These are phyloP conservation scores for Drosophila rubida DNA, from an alignment of 2,888 invertebrate genomes.

Conservation along the genomic window DNA sequence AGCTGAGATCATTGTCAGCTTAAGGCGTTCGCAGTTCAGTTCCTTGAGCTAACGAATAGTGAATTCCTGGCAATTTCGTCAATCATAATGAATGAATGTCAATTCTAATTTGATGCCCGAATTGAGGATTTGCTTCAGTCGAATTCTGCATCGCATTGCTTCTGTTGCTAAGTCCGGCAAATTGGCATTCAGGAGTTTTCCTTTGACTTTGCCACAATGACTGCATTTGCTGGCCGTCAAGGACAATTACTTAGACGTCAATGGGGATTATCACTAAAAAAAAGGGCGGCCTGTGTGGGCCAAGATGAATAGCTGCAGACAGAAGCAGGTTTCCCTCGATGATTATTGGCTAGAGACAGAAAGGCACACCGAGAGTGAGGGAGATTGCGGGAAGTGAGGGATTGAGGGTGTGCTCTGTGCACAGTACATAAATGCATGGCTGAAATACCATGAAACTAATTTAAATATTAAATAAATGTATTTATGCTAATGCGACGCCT, in stretches of 20 bases:
- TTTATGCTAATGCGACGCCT: constrained; percentile 70
- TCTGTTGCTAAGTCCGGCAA: constrained; percentile 32
- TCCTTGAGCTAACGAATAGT: neutral
- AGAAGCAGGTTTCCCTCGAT: neutral
- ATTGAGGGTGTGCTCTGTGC: neutral
- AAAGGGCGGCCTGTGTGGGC: constrained; percentile 12
- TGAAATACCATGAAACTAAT: constrained; percentile 62
- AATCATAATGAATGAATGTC: constrained; percentile 21
- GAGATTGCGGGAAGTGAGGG: no score
- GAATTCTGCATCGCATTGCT: constrained; percentile 1
- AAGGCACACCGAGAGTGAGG: neutral
- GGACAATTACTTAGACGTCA: constrained; percentile 56
- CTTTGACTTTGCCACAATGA: constrained; percentile 21
- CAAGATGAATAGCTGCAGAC: constrained; percentile 36
- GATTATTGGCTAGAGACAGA: neutral
- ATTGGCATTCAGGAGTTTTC: constrained; percentile 25
- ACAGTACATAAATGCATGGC: constrained; percentile 55
- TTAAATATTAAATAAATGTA: constrained; percentile 79
- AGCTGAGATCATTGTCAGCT: neutral
- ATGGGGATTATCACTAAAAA: constrained; percentile 54
- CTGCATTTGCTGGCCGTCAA: constrained; percentile 49
- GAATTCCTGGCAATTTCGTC: neutral
- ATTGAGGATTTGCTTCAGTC: constrained; percentile 12
- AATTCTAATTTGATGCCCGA: constrained; percentile 30
- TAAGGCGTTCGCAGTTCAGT: neutral